These are phyloP conservation scores for Torymus aiolomorphi DNA, from an alignment of 2,888 invertebrate genomes.

Conservation along the genomic window DNA sequence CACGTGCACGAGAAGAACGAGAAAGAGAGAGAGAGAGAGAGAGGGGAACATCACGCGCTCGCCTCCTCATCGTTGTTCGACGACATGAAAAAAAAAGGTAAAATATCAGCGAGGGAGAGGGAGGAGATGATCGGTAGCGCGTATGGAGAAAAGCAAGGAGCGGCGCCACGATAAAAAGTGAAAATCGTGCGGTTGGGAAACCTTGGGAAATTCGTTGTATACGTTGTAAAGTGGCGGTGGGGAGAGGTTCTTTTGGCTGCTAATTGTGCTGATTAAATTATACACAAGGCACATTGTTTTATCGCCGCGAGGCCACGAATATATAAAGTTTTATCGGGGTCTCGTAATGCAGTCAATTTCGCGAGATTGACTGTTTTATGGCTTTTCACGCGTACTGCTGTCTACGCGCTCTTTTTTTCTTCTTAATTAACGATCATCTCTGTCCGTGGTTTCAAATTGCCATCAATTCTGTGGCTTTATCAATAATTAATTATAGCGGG, in stretches of 20 bases:
- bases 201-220: conserved; percentile 21
- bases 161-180: conserved; percentile 60
- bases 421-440: conserved; percentile 24
- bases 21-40: neutral
- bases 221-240: neutral
- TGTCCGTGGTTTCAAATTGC: too few relatives aligned
- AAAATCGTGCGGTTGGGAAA: conserved; percentile 51
- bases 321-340: conserved; percentile 34
- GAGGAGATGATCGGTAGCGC: conserved; percentile 34
- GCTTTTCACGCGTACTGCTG: conserved; percentile 2
- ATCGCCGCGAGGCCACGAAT: conserved; percentile 2
- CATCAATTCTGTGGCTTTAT: too few relatives aligned
- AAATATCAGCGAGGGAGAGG: neutral
- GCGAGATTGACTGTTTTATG: conserved; percentile 25
- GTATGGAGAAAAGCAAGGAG: conserved; percentile 56
- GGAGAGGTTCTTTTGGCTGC: neutral
- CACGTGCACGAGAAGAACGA: neutral
- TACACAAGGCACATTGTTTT: conserved; percentile 44
- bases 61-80: neutral
- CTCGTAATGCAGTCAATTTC: conserved; percentile 35
- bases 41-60: neutral
- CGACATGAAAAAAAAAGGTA: conserved; percentile 1
- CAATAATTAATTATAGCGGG: too few relatives aligned
- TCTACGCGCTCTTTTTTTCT: neutral
- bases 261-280: conserved; percentile 45